Evolutionary conservation across 1,140 invertebrate genomes (phyloP).

Genomic region (Leptopilina clavipes): DNA sequence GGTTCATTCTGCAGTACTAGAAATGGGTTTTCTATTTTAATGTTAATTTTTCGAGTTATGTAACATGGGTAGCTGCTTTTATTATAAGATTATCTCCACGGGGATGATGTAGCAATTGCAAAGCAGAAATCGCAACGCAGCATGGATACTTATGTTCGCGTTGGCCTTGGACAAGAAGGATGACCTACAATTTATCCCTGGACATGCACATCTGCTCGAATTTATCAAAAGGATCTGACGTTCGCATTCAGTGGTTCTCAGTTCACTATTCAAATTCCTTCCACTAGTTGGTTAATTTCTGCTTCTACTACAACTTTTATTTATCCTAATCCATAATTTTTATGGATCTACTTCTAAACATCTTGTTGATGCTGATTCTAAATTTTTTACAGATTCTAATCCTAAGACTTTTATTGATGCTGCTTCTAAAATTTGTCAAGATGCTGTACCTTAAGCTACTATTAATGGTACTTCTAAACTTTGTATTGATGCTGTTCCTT

Average conservation of each 20-base stretch:
- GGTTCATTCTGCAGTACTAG: neutral
- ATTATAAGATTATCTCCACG: neutral
- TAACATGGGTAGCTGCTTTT: constrained; percentile 12
- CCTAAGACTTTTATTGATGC: too few relatives aligned
- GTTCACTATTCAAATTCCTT: constrained; percentile 20
- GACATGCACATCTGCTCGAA: constrained; percentile 44
- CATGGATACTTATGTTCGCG: constrained; percentile 11
- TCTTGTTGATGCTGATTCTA: too few relatives aligned
- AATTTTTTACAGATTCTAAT: too few relatives aligned
- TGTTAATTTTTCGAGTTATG: constrained; percentile 26
- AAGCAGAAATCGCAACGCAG: constrained; percentile 7
- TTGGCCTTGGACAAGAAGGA: constrained; percentile 44
- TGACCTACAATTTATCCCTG: constrained; percentile 50
- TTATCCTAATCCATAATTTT: too few relatives aligned
- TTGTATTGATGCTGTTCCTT: too few relatives aligned
- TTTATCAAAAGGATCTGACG: constrained; percentile 44
- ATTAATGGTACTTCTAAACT: too few relatives aligned
- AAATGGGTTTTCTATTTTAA: neutral
- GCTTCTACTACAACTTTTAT: constrained; percentile 21
- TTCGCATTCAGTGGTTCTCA: constrained; percentile 38
- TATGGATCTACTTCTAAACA: too few relatives aligned
- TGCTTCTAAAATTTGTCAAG: too few relatives aligned
- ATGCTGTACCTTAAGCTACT: too few relatives aligned
- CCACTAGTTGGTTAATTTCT: too few relatives aligned
- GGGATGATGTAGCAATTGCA: neutral